These are phyloP conservation scores for Stenodera caucasica DNA, from an alignment of 2,888 invertebrate genomes.

Conservation along the genomic window DNA sequence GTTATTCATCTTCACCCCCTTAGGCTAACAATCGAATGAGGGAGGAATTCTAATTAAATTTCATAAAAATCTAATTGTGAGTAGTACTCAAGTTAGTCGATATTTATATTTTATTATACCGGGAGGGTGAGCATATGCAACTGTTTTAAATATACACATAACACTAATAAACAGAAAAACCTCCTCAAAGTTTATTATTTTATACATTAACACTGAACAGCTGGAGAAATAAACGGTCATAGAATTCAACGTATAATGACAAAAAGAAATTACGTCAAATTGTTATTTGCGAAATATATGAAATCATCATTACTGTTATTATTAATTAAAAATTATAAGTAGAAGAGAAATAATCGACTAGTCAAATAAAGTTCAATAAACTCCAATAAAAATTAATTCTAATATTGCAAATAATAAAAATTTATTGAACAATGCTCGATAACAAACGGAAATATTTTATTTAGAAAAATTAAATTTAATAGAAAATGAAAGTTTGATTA, in stretches of 20 bases:
- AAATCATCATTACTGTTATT: not conserved
- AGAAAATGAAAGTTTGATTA: slow-evolving; percentile 3
- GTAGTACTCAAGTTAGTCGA: not conserved
- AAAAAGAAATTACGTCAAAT: not conserved
- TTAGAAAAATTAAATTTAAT: not conserved
- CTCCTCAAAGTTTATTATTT: slow-evolving; percentile 40
- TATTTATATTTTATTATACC: slow-evolving; percentile 16
- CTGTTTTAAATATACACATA: slow-evolving; percentile 30
- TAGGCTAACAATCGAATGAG: no score
- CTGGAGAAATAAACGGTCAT: slow-evolving; percentile 35
- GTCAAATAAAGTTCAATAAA: slow-evolving; percentile 21
- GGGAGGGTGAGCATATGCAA: slow-evolving; percentile 30
- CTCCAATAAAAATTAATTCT: slow-evolving; percentile 9
- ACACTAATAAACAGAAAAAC: slow-evolving; percentile 38
- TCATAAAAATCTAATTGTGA: not conserved
- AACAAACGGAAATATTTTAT: not conserved
- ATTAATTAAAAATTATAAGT: slow-evolving; percentile 5
- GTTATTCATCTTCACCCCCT: not conserved
- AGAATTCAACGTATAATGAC: slow-evolving; percentile 10
- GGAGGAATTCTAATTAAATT: not conserved
- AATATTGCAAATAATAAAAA: not conserved
- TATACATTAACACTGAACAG: slow-evolving; percentile 35
- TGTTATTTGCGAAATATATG: not conserved
- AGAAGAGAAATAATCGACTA: slow-evolving; percentile 14
- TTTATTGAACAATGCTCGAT: not conserved